phyloP scores from a whole-genome alignment of 2,797 vertebrate species.

The Mormyrus hasselquistii region DNA sequence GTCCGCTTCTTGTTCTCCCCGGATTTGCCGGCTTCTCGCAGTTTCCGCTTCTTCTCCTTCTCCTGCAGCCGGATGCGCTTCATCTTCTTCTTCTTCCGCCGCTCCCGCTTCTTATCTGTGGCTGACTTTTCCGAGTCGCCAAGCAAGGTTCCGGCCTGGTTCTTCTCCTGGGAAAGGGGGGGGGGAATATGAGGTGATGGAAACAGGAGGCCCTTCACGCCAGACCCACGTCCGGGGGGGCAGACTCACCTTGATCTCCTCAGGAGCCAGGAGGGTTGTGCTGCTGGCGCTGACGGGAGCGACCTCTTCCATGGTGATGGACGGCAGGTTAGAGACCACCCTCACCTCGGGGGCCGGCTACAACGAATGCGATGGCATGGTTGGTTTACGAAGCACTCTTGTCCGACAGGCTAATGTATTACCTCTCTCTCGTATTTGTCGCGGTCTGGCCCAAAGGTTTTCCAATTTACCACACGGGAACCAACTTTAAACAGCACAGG shows the following conservation, averaged over 20 bases:
- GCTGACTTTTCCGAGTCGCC: slow-evolving; percentile 78
- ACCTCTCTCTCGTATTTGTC: background rate
- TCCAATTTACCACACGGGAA: background rate
- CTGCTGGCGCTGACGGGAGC: slow-evolving; percentile 83
- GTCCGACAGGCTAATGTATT: background rate
- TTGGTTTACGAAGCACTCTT: background rate
- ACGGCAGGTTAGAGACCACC: slow-evolving; percentile 87
- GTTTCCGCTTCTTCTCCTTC: slow-evolving; percentile 68
- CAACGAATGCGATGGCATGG: slow-evolving; percentile 8
- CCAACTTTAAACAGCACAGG: background rate
- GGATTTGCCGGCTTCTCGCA: slow-evolving; percentile 62
- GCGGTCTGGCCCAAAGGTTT: background rate
- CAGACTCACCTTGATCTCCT: slow-evolving; percentile 84
- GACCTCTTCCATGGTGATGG: slow-evolving; percentile 89
- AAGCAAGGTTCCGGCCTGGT: slow-evolving; percentile 79
- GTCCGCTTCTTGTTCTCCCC: slow-evolving; percentile 58
- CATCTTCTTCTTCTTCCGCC: slow-evolving; percentile 74
- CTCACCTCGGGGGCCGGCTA: slow-evolving; percentile 88
- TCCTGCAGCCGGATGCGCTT: slow-evolving; percentile 74
- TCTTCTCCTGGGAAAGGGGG: slow-evolving; percentile 66
- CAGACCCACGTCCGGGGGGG: background rate
- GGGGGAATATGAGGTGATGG: background rate
- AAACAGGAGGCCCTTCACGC: background rate
- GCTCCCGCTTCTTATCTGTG: slow-evolving; percentile 87
- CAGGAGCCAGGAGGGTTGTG: slow-evolving; percentile 86